These are phyloP conservation scores for Bubo scandiacus DNA, from an alignment of 2,113 vertebrate species.

Conservation along the genomic window DNA sequence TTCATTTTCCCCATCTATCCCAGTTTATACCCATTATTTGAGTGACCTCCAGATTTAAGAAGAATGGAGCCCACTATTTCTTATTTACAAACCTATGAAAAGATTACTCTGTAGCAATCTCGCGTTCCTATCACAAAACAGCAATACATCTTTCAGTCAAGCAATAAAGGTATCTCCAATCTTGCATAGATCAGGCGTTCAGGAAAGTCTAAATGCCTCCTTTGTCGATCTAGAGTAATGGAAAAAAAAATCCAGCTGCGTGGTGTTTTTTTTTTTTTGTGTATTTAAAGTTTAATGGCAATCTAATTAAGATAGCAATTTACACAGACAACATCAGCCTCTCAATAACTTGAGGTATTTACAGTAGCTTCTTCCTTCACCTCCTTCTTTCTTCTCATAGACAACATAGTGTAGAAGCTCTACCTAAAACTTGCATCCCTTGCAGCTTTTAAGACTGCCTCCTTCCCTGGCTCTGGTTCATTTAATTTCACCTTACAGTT, in stretches of 20 bases:
- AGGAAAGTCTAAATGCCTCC: background rate
- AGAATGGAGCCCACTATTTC: background rate
- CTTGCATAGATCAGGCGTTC: too few relatives aligned
- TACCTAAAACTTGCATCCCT: background rate
- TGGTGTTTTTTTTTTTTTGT: background rate
- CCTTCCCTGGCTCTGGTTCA: background rate
- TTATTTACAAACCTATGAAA: background rate
- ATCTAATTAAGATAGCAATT: background rate
- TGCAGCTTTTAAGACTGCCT: background rate
- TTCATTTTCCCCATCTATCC: background rate
- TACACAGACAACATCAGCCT: background rate
- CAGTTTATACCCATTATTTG: background rate
- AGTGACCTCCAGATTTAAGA: background rate
- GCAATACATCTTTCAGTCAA: background rate
- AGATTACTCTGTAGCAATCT: background rate
- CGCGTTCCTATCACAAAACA: background rate
- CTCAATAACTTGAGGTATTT: background rate
- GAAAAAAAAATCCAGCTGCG: background rate
- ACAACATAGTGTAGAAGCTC: background rate
- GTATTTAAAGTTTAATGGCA: background rate
- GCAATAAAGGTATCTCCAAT: background rate
- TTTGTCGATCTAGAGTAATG: background rate
- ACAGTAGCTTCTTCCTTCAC: background rate
- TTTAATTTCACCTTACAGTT: background rate
- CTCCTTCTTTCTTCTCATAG: background rate